Percentiles rank a stretch among this genome's conserved stretches.
Conservation (phyloP, 2,797 vertebrate species). For the Helicolenus hilgendorfi region DNA sequence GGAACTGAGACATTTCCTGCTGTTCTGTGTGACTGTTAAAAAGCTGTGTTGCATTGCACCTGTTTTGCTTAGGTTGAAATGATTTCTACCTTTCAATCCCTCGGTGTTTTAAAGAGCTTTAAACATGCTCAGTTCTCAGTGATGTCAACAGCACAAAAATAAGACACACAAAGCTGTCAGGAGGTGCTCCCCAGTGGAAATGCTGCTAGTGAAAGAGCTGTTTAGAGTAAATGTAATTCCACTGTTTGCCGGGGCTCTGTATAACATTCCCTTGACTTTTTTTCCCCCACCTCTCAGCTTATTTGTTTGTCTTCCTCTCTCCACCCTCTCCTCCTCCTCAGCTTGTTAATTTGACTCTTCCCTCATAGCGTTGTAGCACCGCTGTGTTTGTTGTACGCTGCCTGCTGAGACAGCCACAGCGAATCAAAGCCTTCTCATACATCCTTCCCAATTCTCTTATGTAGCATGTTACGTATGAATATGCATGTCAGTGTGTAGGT, state of each 20-base stretch:
- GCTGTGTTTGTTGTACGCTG: conserved; percentile 34
- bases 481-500: not conserved
- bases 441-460: conserved; percentile 7
- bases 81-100: conserved; percentile 11
- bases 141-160: conserved; percentile 57
- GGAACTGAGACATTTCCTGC: not conserved
- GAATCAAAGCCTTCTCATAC: conserved; percentile 60
- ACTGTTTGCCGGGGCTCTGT: conserved; percentile 39
- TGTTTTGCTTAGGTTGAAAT: conserved; percentile 41
- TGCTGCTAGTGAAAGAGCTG: conserved; percentile 49
- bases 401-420: conserved; percentile 51
- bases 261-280: conserved; percentile 49
- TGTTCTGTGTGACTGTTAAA: conserved; percentile 35
- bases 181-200: conserved; percentile 58
- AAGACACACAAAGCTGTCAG: conserved; percentile 59
- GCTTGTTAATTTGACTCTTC: conserved; percentile 72
- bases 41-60: conserved; percentile 29
- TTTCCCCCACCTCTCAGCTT: conserved; percentile 32
- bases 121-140: conserved; percentile 36
- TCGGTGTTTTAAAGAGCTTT: conserved; percentile 52
- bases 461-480: not conserved
- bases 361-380: conserved; percentile 31
- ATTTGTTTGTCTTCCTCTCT: conserved; percentile 60
- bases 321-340: conserved; percentile 49
- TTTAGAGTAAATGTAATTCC: conserved; percentile 65